A percentile compares a stretch with the other conserved stretches of the same genome.
Conservation (phyloP, 2,113 vertebrate species). For the Dasyprocta punctata region DNA sequence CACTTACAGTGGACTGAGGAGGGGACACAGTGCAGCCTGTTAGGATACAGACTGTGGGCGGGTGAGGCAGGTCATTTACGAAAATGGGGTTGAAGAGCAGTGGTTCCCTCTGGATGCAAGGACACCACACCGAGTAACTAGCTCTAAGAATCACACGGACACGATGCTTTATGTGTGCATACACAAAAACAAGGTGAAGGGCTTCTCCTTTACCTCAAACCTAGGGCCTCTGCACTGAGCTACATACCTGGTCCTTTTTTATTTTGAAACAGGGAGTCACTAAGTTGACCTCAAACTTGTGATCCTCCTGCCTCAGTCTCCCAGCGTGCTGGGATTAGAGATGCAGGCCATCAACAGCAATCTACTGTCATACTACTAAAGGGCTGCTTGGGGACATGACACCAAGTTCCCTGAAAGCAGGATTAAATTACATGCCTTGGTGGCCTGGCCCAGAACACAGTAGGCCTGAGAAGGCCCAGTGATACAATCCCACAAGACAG, state of each 20-base stretch:
- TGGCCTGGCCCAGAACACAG: neutral
- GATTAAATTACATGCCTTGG: neutral
- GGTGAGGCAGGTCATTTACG: neutral
- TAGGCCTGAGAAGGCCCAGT: neutral
- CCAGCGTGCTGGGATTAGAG: neutral
- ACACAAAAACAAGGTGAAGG: neutral
- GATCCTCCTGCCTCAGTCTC: neutral
- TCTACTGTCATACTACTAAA: neutral
- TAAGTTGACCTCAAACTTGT: neutral
- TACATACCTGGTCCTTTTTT: neutral
- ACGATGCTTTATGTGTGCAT: neutral
- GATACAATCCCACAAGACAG: neutral
- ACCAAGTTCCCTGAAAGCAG: neutral
- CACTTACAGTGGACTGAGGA: neutral
- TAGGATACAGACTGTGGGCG: neutral
- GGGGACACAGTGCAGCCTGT: fast-evolving
- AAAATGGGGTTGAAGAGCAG: neutral
- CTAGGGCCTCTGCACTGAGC: neutral
- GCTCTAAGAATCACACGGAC: neutral
- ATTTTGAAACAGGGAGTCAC: neutral
- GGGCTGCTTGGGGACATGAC: neutral
- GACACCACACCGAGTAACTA: neutral
- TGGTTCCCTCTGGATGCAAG: neutral
- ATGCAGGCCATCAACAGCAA: neutral
- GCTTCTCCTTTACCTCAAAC: neutral